phyloP scores from a whole-genome alignment of 1,140 invertebrate species.

The Cryptotermes secundus region DNA sequence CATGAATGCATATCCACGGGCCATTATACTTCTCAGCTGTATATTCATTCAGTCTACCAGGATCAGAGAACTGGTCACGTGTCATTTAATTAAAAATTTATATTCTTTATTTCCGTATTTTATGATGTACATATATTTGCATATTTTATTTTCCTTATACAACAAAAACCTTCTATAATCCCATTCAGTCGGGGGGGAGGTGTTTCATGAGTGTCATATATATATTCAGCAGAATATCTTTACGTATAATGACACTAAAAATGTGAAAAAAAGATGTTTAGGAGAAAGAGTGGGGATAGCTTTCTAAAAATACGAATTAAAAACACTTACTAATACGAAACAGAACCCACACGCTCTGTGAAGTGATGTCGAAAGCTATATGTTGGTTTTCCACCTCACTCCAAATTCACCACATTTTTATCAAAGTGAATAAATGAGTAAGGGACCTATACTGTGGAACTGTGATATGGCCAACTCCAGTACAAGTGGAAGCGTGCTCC shows the following conservation, averaged over 20 bases:
- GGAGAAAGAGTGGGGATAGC: background rate
- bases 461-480: background rate
- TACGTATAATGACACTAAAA: background rate
- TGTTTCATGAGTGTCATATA: background rate
- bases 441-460: background rate
- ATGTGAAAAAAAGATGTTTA: background rate
- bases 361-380: background rate
- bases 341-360: background rate
- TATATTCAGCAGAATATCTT: background rate
- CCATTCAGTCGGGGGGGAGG: background rate
- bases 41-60: background rate
- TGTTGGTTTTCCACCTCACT: background rate
- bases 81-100: background rate
- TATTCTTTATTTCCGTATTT: background rate
- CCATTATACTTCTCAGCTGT: background rate
- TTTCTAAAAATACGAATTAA: background rate
- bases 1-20: background rate
- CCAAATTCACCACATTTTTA: background rate
- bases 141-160: background rate
- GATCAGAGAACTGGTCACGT: background rate
- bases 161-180: background rate
- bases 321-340: background rate
- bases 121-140: constrained; percentile 4
- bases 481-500: background rate
- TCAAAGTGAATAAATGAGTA: background rate